These are phyloP conservation scores for Pterostichus niger DNA, from an alignment of 2,888 invertebrate genomes.

Conservation along the genomic window DNA sequence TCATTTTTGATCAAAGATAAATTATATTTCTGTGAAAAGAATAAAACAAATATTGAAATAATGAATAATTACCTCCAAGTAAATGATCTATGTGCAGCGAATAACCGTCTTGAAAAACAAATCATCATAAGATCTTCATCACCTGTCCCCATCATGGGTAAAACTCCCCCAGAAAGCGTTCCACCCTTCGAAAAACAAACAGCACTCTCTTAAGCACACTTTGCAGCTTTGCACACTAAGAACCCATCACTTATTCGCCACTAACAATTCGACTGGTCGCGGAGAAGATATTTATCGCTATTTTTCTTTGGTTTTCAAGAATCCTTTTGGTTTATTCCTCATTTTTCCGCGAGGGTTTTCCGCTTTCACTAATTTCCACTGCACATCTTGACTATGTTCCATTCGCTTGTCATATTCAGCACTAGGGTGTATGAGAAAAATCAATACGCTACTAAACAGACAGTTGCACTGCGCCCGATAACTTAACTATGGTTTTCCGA, in stretches of 20 bases:
- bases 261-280: not conserved
- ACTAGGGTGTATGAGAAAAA: constrained; percentile 52
- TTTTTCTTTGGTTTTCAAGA: constrained; percentile 13
- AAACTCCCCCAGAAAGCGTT: constrained; percentile 5
- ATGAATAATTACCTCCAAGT: constrained; percentile 31
- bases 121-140: constrained; percentile 24
- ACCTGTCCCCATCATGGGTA: constrained; percentile 24
- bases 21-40: too few species aligned
- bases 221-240: not conserved
- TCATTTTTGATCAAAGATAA: too few species aligned
- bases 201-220: not conserved
- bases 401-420: constrained; percentile 49
- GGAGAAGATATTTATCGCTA: not conserved
- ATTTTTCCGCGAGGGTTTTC: constrained; percentile 24
- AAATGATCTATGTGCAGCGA: constrained; percentile 28
- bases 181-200: constrained; percentile 21
- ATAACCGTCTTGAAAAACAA: constrained; percentile 21
- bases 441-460: constrained; percentile 26
- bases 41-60: too few species aligned
- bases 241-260: not conserved
- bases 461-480: constrained; percentile 34
- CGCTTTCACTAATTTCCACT: constrained; percentile 8
- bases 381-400: constrained; percentile 14
- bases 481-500: not conserved
- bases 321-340: constrained; percentile 8